Conservation (phyloP, 2,888 invertebrate genomes). For the Drosophila fulvimacula region DNA sequence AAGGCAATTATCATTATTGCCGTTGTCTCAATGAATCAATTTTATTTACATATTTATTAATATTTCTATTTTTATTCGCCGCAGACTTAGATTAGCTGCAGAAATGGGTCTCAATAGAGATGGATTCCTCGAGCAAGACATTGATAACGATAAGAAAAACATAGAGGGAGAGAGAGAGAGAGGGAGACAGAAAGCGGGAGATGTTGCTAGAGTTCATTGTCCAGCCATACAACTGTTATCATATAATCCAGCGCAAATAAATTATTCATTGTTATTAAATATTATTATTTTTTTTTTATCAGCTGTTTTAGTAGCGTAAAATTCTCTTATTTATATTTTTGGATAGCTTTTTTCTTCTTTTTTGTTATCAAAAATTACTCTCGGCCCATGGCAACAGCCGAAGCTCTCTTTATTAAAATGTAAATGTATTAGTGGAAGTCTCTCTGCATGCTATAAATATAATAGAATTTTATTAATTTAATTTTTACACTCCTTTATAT, state of each 20-base stretch:
- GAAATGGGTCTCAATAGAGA: conserved; percentile 5
- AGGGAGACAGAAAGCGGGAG: background rate
- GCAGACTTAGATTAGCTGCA: conserved; percentile 22
- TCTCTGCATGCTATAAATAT: too few species aligned
- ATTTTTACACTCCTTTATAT: background rate
- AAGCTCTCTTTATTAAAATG: too few species aligned
- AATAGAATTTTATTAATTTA: background rate
- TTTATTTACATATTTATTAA: conserved; percentile 15
- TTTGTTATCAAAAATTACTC: background rate
- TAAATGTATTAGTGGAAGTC: too few species aligned
- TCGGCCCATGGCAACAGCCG: background rate
- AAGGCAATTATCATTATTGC: conserved; percentile 1
- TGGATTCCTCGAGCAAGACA: background rate
- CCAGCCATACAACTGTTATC: conserved; percentile 10
- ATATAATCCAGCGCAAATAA: conserved; percentile 11
- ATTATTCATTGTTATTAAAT: conserved; percentile 3
- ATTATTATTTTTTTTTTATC: conserved; percentile 13
- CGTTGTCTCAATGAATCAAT: conserved; percentile 44
- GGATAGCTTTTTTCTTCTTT: conserved; percentile 1
- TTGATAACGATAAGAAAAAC: conserved; percentile 21
- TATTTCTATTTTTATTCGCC: background rate
- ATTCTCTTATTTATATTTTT: background rate
- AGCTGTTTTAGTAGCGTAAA: conserved; percentile 4
- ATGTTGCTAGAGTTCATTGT: conserved; percentile 22
- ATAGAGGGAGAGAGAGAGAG: background rate